Conservation (phyloP, 2,113 vertebrate genomes). For the Anseranas semipalmata region DNA sequence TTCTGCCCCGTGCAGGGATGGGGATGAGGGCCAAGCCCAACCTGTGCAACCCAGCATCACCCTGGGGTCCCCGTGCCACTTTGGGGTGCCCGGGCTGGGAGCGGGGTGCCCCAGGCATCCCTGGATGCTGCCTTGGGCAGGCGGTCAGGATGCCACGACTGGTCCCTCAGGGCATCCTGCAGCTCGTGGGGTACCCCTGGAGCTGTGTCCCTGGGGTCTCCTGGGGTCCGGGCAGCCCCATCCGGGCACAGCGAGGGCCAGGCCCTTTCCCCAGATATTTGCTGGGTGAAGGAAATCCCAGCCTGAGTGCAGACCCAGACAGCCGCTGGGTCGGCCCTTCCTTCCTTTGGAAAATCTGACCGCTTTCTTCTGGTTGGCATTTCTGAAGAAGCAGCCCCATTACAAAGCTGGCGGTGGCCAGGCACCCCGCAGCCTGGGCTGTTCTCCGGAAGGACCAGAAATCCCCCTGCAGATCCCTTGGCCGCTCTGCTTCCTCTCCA, state of each 20-base stretch:
- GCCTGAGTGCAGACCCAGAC: no score
- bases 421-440: not conserved
- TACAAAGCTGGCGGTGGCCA: not conserved
- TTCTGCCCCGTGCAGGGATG: not conserved
- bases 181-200: no score
- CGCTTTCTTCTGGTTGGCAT: not conserved
- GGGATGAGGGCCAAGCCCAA: not conserved
- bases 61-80: not conserved
- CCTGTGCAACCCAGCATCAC: accelerated
- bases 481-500: not conserved
- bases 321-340: not conserved
- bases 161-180: not conserved
- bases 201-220: not conserved
- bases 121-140: not conserved
- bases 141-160: accelerated
- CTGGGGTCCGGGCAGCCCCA: not conserved
- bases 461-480: not conserved
- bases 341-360: not conserved
- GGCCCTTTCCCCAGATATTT: not conserved
- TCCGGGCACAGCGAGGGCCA: not conserved
- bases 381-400: not conserved
- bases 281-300: not conserved
- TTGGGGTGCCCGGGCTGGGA: accelerated
- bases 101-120: not conserved
- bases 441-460: not conserved